A percentile compares a stretch with the other conserved stretches of the same genome.
These are phyloP conservation scores for Margarornis squamiger DNA, from an alignment of 2,797 vertebrate species.

Conservation along the genomic window DNA sequence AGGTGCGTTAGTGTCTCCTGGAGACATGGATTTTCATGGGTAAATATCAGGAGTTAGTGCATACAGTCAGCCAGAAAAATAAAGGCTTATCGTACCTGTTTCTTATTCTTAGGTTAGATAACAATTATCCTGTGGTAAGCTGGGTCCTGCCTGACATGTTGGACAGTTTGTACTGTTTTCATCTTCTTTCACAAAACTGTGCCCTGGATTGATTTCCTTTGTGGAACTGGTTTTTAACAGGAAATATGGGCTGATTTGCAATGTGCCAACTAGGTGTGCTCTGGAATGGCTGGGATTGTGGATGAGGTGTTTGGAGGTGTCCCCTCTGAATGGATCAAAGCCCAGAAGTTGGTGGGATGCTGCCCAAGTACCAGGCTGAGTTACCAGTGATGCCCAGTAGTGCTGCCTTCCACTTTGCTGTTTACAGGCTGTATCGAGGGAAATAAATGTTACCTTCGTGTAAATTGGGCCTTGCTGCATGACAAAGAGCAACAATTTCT, in stretches of 20 bases:
- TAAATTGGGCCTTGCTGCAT: conserved; percentile 5
- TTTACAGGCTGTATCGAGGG: background rate
- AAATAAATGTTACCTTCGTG: background rate
- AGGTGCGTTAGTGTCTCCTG: background rate
- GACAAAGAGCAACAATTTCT: background rate
- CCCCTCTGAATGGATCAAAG: background rate
- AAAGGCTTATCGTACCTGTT: background rate
- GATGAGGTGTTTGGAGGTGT: background rate
- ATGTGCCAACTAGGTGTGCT: background rate
- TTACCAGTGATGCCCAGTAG: background rate
- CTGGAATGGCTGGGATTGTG: background rate
- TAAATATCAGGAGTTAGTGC: background rate
- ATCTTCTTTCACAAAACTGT: background rate
- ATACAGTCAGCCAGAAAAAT: background rate
- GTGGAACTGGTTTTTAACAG: background rate
- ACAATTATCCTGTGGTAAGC: background rate
- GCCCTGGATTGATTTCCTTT: background rate
- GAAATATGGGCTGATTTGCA: background rate
- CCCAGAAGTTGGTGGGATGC: background rate
- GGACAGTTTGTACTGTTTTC: background rate
- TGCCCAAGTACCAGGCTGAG: fast-evolving
- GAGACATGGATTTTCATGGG: background rate
- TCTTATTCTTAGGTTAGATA: background rate
- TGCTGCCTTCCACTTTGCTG: background rate
- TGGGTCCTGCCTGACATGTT: background rate